Percentiles rank a stretch among this genome's conserved stretches.
phyloP scores from a whole-genome alignment of 2,888 invertebrate genomes.

The Drosophila recens region DNA sequence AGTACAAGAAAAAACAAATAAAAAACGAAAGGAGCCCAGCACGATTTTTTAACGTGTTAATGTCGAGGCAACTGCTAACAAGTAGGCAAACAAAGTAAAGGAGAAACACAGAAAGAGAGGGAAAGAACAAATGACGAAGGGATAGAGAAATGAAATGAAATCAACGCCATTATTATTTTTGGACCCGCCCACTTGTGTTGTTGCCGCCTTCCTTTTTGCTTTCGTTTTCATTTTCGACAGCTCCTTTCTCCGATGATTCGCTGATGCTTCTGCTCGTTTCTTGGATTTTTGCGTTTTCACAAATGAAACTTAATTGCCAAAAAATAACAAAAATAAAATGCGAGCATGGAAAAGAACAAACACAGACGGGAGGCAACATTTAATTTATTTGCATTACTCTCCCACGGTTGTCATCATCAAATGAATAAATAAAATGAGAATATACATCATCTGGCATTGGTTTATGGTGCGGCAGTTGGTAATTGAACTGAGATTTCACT shows the following conservation, averaged over 20 bases:
- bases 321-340: conserved; percentile 60
- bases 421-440: conserved; percentile 52
- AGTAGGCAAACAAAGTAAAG: conserved; percentile 65
- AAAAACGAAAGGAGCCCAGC: conserved; percentile 16
- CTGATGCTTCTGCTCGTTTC: conserved; percentile 19
- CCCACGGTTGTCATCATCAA: conserved; percentile 47
- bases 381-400: conserved; percentile 56
- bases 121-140: conserved; percentile 45
- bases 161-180: conserved; percentile 76
- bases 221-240: conserved; percentile 19
- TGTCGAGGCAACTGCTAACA: conserved; percentile 67
- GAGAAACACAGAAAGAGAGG: conserved; percentile 10
- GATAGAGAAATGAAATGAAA: conserved; percentile 67
- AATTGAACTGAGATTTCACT: conserved; percentile 57
- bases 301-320: conserved; percentile 74
- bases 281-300: conserved; percentile 44
- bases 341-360: background rate
- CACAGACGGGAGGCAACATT: conserved; percentile 31
- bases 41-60: conserved; percentile 71
- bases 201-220: conserved; percentile 6
- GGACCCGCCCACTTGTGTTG: conserved; percentile 24
- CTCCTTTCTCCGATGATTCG: background rate
- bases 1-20: conserved; percentile 23
- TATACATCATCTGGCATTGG: conserved; percentile 38
- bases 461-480: conserved; percentile 45